A percentile compares a stretch with the other conserved stretches of the same genome.
Conservation (phyloP, 2,888 invertebrate species). For the Busseola fusca region DNA sequence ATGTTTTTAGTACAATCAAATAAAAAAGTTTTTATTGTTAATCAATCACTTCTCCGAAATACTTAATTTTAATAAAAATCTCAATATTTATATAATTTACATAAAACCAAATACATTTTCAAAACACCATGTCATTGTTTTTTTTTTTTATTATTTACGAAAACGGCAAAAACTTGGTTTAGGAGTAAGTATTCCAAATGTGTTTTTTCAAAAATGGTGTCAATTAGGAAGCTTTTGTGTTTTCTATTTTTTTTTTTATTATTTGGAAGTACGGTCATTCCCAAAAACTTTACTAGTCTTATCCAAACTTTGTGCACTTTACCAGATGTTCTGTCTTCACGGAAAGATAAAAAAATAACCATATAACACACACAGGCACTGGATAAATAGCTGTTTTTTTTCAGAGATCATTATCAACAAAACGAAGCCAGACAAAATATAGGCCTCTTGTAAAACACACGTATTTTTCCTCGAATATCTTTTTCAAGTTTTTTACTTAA, state of each 20-base stretch:
- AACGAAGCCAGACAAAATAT: background rate
- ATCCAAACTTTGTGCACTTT: constrained; percentile 53
- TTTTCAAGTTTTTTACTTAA: background rate
- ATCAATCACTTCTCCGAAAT: constrained; percentile 21
- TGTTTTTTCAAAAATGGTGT: constrained; percentile 60
- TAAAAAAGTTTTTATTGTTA: constrained; percentile 3
- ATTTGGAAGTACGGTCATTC: constrained; percentile 57
- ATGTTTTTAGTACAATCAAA: constrained; percentile 20
- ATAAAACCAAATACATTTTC: constrained; percentile 49
- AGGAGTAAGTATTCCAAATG: constrained; percentile 63
- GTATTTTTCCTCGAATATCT: background rate
- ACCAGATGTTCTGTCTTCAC: constrained; percentile 39
- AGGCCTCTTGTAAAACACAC: background rate
- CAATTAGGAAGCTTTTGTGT: constrained; percentile 67
- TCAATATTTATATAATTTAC: constrained; percentile 52
- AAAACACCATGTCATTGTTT: constrained; percentile 18
- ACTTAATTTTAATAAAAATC: constrained; percentile 38
- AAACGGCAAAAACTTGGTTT: constrained; percentile 39
- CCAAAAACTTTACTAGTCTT: constrained; percentile 44
- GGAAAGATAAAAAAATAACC: background rate
- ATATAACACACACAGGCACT: background rate
- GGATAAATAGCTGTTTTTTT: background rate
- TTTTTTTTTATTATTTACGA: constrained; percentile 16
- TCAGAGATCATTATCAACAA: background rate
- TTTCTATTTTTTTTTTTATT: constrained; percentile 44